Base-by-base conservation (phyloP, 2,888 invertebrate genomes). In the Calliopum simillimum region DNA sequence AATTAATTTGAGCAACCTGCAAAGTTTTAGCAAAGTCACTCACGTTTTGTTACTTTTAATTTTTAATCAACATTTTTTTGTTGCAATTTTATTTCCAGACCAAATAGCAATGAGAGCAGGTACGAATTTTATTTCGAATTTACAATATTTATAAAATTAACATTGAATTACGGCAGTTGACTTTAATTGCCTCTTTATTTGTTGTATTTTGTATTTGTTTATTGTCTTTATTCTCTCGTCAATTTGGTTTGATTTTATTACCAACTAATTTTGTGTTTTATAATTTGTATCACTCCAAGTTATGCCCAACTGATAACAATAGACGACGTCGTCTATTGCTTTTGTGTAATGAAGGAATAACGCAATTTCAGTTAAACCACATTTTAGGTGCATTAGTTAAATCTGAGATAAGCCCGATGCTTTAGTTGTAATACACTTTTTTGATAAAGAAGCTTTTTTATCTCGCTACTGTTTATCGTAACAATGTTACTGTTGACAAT, bases 1-100 rank as follows among this genome's bases (percentile, higher is more conserved):
- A 23, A 53, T 33, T 33, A 33, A 23, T 53, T 53, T 53, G 53
- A 53, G 53, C 23, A 53, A n/a, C 53, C 53, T 23, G 21, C 4
- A 33, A 33, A 33, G 33, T 33, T 33, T 33, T 33, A 33, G 33
- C 33, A 33, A 33, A 33, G 33, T 33, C 33, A 33, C 53, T 53
- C 53, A 53, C 53, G 11, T 53, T 23, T 53, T 23, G 23, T 53
- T 53, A 13, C 19, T 21, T 21, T 21, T 33, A 33, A 33, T 33
- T 33, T 33, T 33, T 5, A 8, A 8, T 33, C 6, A 33, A 8
- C 8, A 6, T 33, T 33, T 33, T 33, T 33, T 33, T 8, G 5
- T 33, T 33, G 5, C 8, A 8, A 33, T 33, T 33, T 33, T 5
- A 33, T 33, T 33, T 53, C 19, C 5, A 53, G 16, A 23, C 53